phyloP scores from a whole-genome alignment of 2,113 vertebrate genomes.

The Oryzias melastigma region DNA sequence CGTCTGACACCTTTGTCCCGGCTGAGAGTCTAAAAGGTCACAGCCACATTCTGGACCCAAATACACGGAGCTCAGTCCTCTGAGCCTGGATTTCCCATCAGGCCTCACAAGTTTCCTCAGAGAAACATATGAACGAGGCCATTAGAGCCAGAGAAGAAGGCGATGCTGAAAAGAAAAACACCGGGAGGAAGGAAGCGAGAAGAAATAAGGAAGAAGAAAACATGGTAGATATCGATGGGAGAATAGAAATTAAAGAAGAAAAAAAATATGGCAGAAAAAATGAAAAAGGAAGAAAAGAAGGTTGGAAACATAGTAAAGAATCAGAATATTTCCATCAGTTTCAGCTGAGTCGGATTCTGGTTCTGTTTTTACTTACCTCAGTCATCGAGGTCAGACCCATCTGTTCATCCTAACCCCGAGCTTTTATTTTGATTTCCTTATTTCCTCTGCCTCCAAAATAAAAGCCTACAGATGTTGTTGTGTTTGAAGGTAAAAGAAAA shows the following conservation, averaged over 20 bases:
- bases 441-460: background rate
- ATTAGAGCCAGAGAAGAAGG: too few species aligned
- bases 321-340: background rate
- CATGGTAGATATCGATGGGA: background rate
- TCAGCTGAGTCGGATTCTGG: background rate
- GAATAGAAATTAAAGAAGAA: background rate
- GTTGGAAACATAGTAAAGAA: background rate
- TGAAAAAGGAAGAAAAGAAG: background rate
- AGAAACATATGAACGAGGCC: too few species aligned
- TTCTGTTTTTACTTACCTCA: background rate
- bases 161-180: background rate
- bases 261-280: background rate
- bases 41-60: too few species aligned
- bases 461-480: constrained; percentile 1
- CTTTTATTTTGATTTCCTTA: constrained; percentile 10
- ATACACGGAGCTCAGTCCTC: too few species aligned
- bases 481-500: background rate
- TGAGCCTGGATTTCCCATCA: too few species aligned
- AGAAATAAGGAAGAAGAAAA: background rate
- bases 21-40: too few species aligned
- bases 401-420: background rate
- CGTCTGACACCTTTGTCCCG: too few species aligned
- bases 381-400: background rate
- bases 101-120: too few species aligned
- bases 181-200: background rate